Conservation (phyloP, 2,888 invertebrate species). For the Oasisia sp. region DNA sequence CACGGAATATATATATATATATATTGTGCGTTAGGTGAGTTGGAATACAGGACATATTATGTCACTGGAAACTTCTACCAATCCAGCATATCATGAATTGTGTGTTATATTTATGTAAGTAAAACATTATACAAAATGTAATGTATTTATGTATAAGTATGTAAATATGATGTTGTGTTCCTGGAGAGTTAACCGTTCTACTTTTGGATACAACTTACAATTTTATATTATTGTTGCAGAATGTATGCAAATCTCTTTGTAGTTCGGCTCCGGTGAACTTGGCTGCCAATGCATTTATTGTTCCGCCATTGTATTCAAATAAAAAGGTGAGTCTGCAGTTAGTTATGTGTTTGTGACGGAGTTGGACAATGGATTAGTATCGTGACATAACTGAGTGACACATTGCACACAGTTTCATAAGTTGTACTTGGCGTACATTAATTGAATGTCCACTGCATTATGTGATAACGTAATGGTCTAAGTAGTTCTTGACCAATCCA, state of each 20-base stretch:
- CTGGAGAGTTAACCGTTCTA: background rate
- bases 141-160: no score
- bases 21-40: no score
- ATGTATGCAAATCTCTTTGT: background rate
- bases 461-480: no score
- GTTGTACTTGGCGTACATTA: background rate
- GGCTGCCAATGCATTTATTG: constrained; percentile 37
- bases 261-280: constrained; percentile 36
- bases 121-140: no score
- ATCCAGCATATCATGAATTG: background rate
- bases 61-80: background rate
- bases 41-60: background rate
- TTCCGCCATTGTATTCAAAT: constrained; percentile 39
- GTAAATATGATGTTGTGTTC: background rate
- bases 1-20: no score
- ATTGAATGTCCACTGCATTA: no score
- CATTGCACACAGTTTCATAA: background rate
- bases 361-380: background rate
- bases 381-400: background rate
- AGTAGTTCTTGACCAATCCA: no score
- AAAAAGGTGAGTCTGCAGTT: constrained; percentile 33
- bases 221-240: background rate
- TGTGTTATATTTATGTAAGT: no score
- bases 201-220: background rate
- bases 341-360: background rate